Conservation (phyloP, 2,888 invertebrate genomes). For the Tanypteryx hageni region DNA sequence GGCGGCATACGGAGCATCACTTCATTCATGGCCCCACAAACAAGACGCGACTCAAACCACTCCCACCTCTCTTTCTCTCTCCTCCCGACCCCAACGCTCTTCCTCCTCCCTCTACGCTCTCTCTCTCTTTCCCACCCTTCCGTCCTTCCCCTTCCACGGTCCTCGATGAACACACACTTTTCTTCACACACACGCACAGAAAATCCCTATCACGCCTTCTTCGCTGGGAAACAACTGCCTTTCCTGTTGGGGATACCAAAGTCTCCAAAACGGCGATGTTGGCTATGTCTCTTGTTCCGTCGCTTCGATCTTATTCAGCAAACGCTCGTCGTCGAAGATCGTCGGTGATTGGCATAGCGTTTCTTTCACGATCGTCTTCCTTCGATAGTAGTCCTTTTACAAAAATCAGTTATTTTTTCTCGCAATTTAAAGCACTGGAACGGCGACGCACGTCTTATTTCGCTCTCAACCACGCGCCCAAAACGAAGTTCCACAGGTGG, state of each 20-base stretch:
- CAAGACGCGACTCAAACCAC: constrained; percentile 18
- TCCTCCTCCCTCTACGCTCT: too few species aligned
- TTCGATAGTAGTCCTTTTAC: too few species aligned
- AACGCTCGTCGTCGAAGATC: too few species aligned
- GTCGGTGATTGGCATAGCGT: too few species aligned
- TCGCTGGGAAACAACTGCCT: not conserved
- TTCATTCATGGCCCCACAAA: constrained; percentile 33
- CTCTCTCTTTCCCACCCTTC: too few species aligned
- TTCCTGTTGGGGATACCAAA: not conserved
- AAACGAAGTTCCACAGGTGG: constrained; percentile 7
- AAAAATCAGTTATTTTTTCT: too few species aligned
- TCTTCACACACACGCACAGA: not conserved
- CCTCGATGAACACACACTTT: too few species aligned
- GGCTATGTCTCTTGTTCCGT: not conserved
- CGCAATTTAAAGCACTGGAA: too few species aligned
- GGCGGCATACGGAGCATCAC: constrained; percentile 27
- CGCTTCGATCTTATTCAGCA: too few species aligned
- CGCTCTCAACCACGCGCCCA: not conserved
- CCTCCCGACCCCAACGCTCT: not conserved
- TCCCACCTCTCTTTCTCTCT: not conserved
- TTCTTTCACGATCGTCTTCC: too few species aligned
- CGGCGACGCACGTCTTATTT: not conserved
- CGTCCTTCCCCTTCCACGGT: too few species aligned
- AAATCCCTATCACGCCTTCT: not conserved
- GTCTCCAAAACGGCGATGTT: not conserved